Evolutionary conservation across 2,113 vertebrate species (phyloP), one percentile per base, ranked within the genome.

Genomic region (Gracilinanus agilis): DNA sequence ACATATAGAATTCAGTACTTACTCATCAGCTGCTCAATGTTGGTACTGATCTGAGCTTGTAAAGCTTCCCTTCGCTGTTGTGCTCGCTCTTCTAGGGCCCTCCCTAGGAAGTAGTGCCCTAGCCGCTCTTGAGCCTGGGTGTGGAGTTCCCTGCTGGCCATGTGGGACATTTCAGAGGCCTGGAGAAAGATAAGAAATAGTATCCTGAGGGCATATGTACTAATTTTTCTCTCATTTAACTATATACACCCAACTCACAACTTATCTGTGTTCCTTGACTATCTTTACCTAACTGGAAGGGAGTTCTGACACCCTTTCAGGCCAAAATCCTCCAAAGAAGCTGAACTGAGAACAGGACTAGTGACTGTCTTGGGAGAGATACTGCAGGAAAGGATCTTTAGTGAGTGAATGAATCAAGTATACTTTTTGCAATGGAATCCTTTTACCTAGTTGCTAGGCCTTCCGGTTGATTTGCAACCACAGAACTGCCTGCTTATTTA

Each of bases 41-140:
- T 98, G 0, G 99, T 99, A 98, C 98, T 99, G 98, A 99, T 98
- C 98, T 99, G 99, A 91, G 98, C 99, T 90, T 99, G 98, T 29
- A 99, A 97, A 0, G 99, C 97, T 61, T 99, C 98, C 93, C 98
- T 98, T 92, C 98, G 98, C 95, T 98, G 98, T 0, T 98, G 97
- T 27, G 98, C 97, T 95, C 98, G 97, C 90, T 96, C 97, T 94
- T 99, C 98, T 54, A 98, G 93, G 23, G 97, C 98, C 96, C 98
- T 98, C 53, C 97, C 98, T 97, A 98, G 94, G 92, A 99, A 98
- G 96, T 99, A 99, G 93, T 99, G 98, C 2, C 98, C 98, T 88
- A 99, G 97, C 96, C 96, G 98, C 96, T 99, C 97, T 98, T 99
- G 99, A 88, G 99, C 98, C 96, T 98, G 98, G 90, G 92, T 91